phyloP scores from a whole-genome alignment of 2,797 vertebrate species.

The Galaxias olidus region DNA sequence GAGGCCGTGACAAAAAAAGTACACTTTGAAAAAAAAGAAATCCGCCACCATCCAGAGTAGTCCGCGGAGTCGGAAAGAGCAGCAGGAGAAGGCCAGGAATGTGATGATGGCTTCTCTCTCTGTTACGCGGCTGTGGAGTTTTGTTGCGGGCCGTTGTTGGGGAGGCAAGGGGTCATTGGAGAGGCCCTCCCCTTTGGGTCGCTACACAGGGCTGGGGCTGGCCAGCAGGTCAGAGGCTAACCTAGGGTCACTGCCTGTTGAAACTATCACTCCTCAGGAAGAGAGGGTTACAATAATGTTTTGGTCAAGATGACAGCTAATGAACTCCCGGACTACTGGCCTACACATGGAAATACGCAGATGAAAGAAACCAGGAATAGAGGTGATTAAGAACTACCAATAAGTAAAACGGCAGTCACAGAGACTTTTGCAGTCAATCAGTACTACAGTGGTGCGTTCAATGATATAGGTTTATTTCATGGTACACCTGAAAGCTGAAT shows the following conservation, averaged over 20 bases:
- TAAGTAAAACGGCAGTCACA: too few species aligned
- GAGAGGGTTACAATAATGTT: slow-evolving; percentile 80
- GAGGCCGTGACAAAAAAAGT: background rate
- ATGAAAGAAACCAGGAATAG: too few species aligned
- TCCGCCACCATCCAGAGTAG: background rate
- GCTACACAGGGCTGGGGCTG: slow-evolving; percentile 59
- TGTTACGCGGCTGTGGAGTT: slow-evolving; percentile 49
- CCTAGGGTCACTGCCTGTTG: slow-evolving; percentile 83
- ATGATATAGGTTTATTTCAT: too few species aligned
- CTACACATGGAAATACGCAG: background rate
- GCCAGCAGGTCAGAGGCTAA: slow-evolving; percentile 87
- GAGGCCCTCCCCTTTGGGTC: slow-evolving; percentile 38
- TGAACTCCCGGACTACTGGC: slow-evolving; percentile 19
- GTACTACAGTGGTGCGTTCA: too few species aligned
- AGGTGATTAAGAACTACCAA: too few species aligned
- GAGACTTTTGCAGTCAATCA: too few species aligned
- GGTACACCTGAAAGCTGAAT: too few species aligned
- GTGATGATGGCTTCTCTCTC: slow-evolving; percentile 46
- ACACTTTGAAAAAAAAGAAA: background rate
- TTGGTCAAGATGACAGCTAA: slow-evolving; percentile 61
- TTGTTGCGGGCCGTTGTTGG: slow-evolving; percentile 23
- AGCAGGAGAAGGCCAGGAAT: slow-evolving; percentile 43
- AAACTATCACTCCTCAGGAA: slow-evolving; percentile 72
- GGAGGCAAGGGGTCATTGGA: slow-evolving; percentile 29
- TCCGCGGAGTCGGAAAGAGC: background rate